Evolutionary conservation across 2,888 invertebrate genomes (phyloP), one percentile per base, ranked within the genome.

Genomic region (Hypselothyrea guttata): DNA sequence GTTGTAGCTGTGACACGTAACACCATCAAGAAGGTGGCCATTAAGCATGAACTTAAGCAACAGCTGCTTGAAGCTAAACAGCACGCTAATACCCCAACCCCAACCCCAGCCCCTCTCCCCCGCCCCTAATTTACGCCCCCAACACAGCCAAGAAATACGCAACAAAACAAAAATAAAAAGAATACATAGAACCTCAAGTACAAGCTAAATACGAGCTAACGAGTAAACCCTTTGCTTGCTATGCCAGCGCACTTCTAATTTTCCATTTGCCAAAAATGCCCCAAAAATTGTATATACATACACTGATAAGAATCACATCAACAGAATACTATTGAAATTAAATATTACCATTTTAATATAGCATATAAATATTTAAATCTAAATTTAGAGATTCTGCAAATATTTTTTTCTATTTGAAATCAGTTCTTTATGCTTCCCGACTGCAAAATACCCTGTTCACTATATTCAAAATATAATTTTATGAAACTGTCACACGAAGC

Each of bases 1-100:
- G 56, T 47, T 66, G 35, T 65, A 53, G 66, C 69, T 69, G 71
- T 47, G 69, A 69, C 69, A 69, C 71, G 69, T 69, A 69, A 71
- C 42, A 61, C 71, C 69, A 71, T 69, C 69, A 69, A 66, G 42
- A 71, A 71, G 71, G 35, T 57, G 61, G 61, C 69, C 71, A 71
- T 69, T 69, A 69, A 71, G 46, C 66, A 61, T 40, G 66, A 66
- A 47, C 66, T 37, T 37, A 37, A 33, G 33, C 53, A 40, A 30
- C 55, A 34, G 63, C 61, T 60, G 51, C 58, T 69, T 18, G 3
- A 18, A 38, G 49, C 15, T 13, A 34, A 7, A 22, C 22, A 22
- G 22, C 5, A 22, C 12, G 12, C 15, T 13, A 0, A 8, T 4
- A 4, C 28, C 28, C 28, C 8, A 1, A 4, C 38, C 30, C 58